Percentiles rank a stretch among this genome's conserved stretches.
phyloP scores from a whole-genome alignment of 2,888 invertebrate species.

The Andrena hattorfiana region DNA sequence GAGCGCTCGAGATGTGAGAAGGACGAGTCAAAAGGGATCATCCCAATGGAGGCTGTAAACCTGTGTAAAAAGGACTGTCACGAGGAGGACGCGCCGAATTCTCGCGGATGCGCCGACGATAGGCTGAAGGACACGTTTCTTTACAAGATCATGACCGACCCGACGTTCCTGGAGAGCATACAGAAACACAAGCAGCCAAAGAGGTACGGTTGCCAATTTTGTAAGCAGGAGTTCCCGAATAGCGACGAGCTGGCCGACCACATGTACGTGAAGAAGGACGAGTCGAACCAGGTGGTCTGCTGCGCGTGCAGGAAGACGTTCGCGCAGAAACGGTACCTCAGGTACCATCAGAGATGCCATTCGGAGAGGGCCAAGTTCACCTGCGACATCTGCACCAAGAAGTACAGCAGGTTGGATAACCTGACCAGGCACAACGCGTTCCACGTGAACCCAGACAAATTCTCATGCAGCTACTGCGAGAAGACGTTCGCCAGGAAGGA shows the following conservation, averaged over 20 bases:
- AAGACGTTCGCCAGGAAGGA: conserved; percentile 81
- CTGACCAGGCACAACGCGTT: conserved; percentile 80
- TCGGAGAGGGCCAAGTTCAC: conserved; percentile 79
- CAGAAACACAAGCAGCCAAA: conserved; percentile 55
- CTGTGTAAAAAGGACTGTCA: conserved; percentile 67
- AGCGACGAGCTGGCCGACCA: conserved; percentile 75
- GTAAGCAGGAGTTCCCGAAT: conserved; percentile 76
- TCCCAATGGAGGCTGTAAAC: conserved; percentile 67
- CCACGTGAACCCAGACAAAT: conserved; percentile 82
- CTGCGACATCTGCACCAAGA: conserved; percentile 80
- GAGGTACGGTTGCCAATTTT: conserved; percentile 75
- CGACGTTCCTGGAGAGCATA: conserved; percentile 75
- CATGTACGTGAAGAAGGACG: conserved; percentile 73
- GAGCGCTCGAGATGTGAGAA: conserved; percentile 3
- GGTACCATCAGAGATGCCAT: conserved; percentile 81
- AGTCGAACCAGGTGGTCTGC: conserved; percentile 75
- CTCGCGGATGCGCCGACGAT: conserved; percentile 41
- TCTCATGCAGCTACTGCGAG: conserved; percentile 79
- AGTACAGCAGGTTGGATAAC: conserved; percentile 81
- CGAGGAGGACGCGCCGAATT: conserved; percentile 15
- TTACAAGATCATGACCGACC: conserved; percentile 82
- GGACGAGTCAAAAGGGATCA: background rate
- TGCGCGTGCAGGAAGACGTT: conserved; percentile 82
- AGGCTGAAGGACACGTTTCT: conserved; percentile 78
- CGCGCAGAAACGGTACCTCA: conserved; percentile 79